Evolutionary conservation across 1,140 invertebrate genomes (phyloP), one percentile per base, ranked within the genome.

Genomic region (Coptotermes formosanus): DNA sequence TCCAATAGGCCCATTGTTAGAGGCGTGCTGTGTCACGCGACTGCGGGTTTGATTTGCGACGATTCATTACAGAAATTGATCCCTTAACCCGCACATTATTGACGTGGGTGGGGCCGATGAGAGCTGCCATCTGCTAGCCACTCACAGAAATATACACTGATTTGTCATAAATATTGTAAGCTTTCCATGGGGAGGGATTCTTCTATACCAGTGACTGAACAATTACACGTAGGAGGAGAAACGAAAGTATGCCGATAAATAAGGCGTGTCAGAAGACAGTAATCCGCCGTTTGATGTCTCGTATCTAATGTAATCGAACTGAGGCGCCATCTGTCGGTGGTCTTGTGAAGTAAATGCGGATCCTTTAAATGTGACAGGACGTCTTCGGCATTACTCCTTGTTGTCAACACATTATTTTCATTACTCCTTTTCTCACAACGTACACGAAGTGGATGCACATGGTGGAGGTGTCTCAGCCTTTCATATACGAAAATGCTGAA

Each of bases 101-200:
- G 64, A 69, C 64, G 64, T 69, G 64, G 64, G 64, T 69, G 64
- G 21, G 64, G 64, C 64, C 25, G 64, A 69, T 69, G 64, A 69
- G 64, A 69, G 64, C 64, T 69, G 64, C 64, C 64, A 69, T 69
- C 64, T 69, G 64, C 25, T 69, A 69, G 64, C 64, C 64, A 69
- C 64, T 69, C 25, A 25, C 23, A n/a, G 64, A 69, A 69, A 69
- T 69, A 69, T 25, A 69, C n/a, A 69, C 64, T 69, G 64, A 69
- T 69, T 69, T 69, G 8, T 69, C 64, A 69, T 69, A n/a, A n/a
- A 69, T 69, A 25, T 25, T n/a, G 64, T n/a, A 69, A 69, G 6
- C 59, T 3, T 69, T 69, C 12, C 64, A 6, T n/a, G 3, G 64
- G 64, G 3, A 69, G 64, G 52, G 14, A 9, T n/a, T 69, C 64